phyloP scores from a whole-genome alignment of 2,888 invertebrate species.

The Acrobasis suavella region DNA sequence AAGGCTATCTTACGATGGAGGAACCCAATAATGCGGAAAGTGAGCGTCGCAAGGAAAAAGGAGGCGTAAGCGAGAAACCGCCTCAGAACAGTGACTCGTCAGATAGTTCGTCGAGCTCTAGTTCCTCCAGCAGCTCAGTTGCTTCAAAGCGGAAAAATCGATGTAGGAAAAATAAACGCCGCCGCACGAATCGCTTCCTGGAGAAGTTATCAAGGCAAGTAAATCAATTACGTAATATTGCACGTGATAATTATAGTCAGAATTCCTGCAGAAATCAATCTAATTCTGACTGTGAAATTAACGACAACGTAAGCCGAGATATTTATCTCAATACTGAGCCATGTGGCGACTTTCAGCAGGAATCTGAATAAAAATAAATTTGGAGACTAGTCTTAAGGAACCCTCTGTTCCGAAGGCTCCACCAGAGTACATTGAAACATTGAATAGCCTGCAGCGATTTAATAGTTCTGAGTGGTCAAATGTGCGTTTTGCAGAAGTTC shows the following conservation, averaged over 20 bases:
- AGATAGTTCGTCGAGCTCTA: neutral
- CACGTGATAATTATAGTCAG: neutral
- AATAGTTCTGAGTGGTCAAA: conserved; percentile 5
- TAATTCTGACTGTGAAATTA: neutral
- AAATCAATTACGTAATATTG: neutral
- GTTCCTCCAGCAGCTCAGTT: neutral
- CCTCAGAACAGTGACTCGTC: neutral
- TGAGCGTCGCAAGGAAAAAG: too few species aligned
- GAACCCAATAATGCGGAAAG: too few species aligned
- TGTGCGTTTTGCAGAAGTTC: neutral
- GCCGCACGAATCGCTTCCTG: neutral
- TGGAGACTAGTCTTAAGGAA: neutral
- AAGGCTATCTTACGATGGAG: too few species aligned
- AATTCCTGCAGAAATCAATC: neutral
- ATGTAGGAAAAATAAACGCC: conserved; percentile 3
- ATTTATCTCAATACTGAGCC: neutral
- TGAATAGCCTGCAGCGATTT: conserved; percentile 1
- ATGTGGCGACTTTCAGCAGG: neutral
- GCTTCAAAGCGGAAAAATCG: neutral
- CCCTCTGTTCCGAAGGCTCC: conserved; percentile 6
- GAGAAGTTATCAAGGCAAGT: neutral
- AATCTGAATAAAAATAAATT: neutral
- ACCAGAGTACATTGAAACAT: neutral
- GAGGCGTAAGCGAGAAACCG: too few species aligned
- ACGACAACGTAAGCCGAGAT: neutral